Base-by-base conservation (phyloP, 2,113 vertebrate genomes). In the Falcunculus frontatus region DNA sequence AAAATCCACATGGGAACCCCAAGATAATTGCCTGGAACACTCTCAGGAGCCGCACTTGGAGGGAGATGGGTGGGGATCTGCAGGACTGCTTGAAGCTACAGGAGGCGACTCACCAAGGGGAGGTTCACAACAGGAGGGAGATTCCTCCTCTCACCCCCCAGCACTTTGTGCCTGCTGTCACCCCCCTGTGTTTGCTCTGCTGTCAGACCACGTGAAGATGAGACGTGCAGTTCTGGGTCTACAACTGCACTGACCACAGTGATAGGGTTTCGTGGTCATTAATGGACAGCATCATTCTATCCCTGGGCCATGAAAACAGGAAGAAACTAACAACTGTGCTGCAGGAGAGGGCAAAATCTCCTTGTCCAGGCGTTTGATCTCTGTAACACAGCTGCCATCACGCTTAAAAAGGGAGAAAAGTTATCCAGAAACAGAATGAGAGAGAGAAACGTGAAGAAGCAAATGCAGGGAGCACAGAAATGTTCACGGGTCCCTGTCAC, bases 181-280 rank as follows among this genome's bases (percentile, higher is more conserved):
- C 19, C n/a, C 20, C 18, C 2, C 1, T 12, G 49, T 3, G 2
- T 49, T n/a, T 53, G n/a, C 68, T 69, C 49, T 73, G 59, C 86
- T 77, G 59, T 62, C 68, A 76, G 46, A 47, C 70, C 80, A 41
- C 1, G 7, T 1, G 1, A 2, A 7, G 72, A 29, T 80, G 52
- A 65, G 15, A 37, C 13, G 18, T 12, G 46, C 35, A 77, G 0
- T 57, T 53, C 50, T 80, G 42, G 29, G 3, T 67, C 59, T 65
- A n/a, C 68, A 69, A 2, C 22, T n/a, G 4, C 8, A 5, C 29
- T 73, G 49, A 26, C 25, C 1, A 2, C 44, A 80, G 49, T 18
- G 72, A 47, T 42, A 37, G 0, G 0, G 15, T 49, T 69, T 62
- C 19, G 6, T 3, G 14, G 33, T 20, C 16, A 3, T 30, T 59